Evolutionary conservation across 2,888 invertebrate species (phyloP), one percentile per base, ranked within the genome.

Genomic region (Parnassius smintheus): DNA sequence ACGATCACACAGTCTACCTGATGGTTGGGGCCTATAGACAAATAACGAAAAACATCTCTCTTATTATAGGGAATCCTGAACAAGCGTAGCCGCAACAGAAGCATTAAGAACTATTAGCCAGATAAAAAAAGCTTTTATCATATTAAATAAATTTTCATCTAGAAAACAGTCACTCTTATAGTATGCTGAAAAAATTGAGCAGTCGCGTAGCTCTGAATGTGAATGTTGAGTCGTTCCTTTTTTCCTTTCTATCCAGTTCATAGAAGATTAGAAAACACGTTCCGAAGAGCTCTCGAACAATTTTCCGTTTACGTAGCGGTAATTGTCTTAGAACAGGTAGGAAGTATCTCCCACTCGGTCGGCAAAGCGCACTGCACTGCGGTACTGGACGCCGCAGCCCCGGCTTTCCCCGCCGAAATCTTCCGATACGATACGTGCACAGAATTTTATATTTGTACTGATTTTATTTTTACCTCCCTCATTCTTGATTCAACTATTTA

Each of bases 231-330:
- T 61, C 41, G 65, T 68, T 67, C 62, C 65, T 64, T 66, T 79
- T 77, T 76, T 73, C 75, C 73, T 71, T 70, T 72, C 77, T 73
- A 80, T 81, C 79, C 76, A 73, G 74, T 75, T 82, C 76, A 73
- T 67, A 68, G 75, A 81, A 87, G 86, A 89, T 89, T 86, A 87
- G 87, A 86, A 85, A 89, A 86, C 86, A 88, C 84, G 85, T 86
- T 83, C 83, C 77, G 77, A 77, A 84, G 80, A 84, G 83, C 79
- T 86, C 81, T 80, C 75, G 82, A 85, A 83, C 86, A 83, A 83
- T 89, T 89, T 88, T 89, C 87, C 86, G 88, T 86, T 88, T 88
- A 86, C 86, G 85, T 85, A 82, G 86, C 83, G 81, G 88, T 89
- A 89, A 89, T 90, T 90, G 88, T 88, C 86, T 88, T 81, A 85